Evolutionary conservation across 1,140 invertebrate genomes (phyloP).

Genomic region (Brachionus paranguensis): DNA sequence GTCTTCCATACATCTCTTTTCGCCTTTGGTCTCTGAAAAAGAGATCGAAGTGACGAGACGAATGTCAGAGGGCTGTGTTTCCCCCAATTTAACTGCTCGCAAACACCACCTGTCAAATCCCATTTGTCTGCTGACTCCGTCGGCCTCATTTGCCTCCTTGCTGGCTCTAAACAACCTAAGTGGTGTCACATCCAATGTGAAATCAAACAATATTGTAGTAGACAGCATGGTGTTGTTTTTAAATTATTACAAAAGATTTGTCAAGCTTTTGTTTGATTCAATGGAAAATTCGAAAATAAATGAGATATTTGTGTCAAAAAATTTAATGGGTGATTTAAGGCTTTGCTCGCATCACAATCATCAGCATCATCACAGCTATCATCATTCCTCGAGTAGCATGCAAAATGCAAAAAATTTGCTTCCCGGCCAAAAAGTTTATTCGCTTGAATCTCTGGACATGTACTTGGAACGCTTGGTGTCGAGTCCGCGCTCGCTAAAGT

Average conservation of each 20-base stretch:
- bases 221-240: conserved; percentile 25
- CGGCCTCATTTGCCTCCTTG: background rate
- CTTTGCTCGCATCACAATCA: conserved; percentile 23
- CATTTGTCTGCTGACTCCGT: conserved; percentile 24
- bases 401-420: background rate
- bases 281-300: background rate
- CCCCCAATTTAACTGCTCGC: background rate
- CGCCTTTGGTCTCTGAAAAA: background rate
- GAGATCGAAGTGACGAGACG: background rate
- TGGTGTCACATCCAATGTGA: background rate
- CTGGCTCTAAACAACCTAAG: background rate
- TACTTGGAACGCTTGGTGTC: background rate
- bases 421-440: background rate
- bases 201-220: conserved; percentile 30
- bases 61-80: background rate
- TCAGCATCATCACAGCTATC: conserved; percentile 1
- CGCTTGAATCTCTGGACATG: conserved; percentile 20
- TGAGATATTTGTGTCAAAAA: background rate
- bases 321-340: background rate
- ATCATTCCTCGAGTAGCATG: background rate
- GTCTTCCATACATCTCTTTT: background rate
- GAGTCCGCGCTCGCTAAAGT: conserved; percentile 11
- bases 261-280: conserved; percentile 29
- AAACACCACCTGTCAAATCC: background rate
- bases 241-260: conserved; percentile 20